A percentile compares a stretch with the other conserved stretches of the same genome.
phyloP scores from a whole-genome alignment of 35 echinoderm and acorn worm genomes.

The Apostichopus californicus region DNA sequence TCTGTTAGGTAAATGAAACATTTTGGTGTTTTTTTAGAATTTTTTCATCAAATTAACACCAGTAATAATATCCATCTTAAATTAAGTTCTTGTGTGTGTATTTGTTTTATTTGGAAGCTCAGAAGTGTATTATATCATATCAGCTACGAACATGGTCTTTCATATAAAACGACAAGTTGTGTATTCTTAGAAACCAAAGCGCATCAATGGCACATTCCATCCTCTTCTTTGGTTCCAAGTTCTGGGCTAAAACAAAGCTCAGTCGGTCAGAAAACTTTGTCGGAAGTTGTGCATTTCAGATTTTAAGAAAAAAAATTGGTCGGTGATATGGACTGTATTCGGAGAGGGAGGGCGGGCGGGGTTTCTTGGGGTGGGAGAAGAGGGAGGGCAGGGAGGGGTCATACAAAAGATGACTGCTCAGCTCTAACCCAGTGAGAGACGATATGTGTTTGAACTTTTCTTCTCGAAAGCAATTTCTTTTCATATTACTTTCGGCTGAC shows the following conservation, averaged over 20 bases:
- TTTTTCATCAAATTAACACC: neutral
- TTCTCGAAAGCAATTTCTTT: too few species aligned
- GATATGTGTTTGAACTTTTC: too few species aligned
- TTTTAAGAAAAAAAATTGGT: neutral
- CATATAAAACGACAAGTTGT: slow-evolving; percentile 30
- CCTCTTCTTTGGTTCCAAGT: neutral
- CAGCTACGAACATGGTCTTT: slow-evolving; percentile 38
- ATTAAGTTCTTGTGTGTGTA: neutral
- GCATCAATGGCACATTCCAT: slow-evolving; percentile 27
- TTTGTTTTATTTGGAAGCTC: slow-evolving; percentile 37
- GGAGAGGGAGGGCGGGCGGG: too few species aligned
- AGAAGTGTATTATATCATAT: slow-evolving; percentile 49
- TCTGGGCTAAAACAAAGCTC: neutral
- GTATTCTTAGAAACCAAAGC: slow-evolving; percentile 47
- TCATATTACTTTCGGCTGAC: too few species aligned
- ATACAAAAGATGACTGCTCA: too few species aligned
- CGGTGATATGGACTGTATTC: neutral
- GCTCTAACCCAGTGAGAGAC: too few species aligned
- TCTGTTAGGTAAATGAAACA: neutral
- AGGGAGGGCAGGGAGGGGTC: too few species aligned
- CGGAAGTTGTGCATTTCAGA: slow-evolving; percentile 51
- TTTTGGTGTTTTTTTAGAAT: neutral
- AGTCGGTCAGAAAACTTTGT: neutral
- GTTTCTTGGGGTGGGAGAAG: neutral
- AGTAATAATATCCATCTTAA: neutral